phyloP scores from a whole-genome alignment of 2,113 vertebrate genomes.

The Leptosomus discolor region DNA sequence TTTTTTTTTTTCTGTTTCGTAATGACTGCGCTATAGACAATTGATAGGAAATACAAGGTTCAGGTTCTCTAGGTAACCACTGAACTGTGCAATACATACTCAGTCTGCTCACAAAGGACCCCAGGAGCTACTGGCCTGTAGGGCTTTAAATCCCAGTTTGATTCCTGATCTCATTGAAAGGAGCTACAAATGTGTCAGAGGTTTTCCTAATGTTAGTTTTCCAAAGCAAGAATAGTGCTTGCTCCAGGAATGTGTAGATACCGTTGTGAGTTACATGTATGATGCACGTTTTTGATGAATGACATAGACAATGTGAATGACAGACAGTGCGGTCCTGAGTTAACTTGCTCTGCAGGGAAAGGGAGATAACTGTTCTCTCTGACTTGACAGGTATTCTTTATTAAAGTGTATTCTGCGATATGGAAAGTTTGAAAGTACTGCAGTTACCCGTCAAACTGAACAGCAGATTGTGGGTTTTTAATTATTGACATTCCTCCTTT shows the following conservation, averaged over 20 bases:
- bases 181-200: neutral
- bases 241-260: neutral
- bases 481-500: neutral
- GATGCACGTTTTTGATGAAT: neutral
- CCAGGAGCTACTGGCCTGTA: neutral
- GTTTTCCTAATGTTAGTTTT: neutral
- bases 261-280: neutral
- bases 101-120: neutral
- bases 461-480: neutral
- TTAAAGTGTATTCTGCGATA: neutral
- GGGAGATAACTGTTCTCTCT: neutral
- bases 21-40: neutral
- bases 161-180: neutral
- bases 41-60: neutral
- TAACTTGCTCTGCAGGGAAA: neutral
- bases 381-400: neutral
- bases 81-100: neutral
- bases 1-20: neutral
- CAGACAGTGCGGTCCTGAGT: neutral
- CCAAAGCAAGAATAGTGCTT: neutral
- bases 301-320: rapidly evolving
- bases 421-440: neutral
- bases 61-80: neutral
- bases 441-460: neutral
- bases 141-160: neutral